Percentiles rank a stretch among this genome's conserved stretches.
phyloP scores from a whole-genome alignment of 37 sponge, comb jelly and placozoan genomes.

The Axinella damicornis region DNA sequence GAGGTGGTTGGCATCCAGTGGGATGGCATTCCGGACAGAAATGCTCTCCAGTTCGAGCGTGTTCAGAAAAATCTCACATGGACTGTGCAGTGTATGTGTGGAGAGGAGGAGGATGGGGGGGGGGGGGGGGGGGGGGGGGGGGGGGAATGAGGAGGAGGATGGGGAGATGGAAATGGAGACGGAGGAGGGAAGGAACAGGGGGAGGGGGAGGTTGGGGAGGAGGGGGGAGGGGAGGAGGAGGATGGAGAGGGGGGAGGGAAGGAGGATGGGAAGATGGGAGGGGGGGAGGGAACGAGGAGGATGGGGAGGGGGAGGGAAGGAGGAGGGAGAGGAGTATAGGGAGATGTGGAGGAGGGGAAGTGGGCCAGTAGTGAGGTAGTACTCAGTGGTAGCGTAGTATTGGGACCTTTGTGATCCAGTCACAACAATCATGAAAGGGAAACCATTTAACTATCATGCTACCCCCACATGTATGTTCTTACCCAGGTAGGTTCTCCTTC shows the following conservation, averaged over 20 bases:
- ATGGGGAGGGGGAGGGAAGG: too few relatives aligned
- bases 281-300: too few relatives aligned
- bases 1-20: slow-evolving; percentile 73
- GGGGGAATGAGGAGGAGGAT: neutral
- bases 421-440: too few relatives aligned
- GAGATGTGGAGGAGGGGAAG: too few relatives aligned
- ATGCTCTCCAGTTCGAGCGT: slow-evolving; percentile 65
- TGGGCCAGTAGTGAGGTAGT: too few relatives aligned
- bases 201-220: neutral
- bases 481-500: slow-evolving; percentile 74
- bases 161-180: neutral
- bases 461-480: neutral
- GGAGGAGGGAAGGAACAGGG: neutral
- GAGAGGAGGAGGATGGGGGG: neutral
- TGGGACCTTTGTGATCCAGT: too few relatives aligned
- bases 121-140: neutral
- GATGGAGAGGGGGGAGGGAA: too few relatives aligned
- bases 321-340: too few relatives aligned
- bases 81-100: slow-evolving; percentile 58
- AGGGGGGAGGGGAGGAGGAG: neutral
- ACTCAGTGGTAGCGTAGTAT: too few relatives aligned
- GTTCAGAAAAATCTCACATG: slow-evolving; percentile 64
- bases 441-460: too few relatives aligned
- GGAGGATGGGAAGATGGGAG: too few relatives aligned
- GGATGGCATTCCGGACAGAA: slow-evolving; percentile 44